Percentiles rank a stretch among this genome's conserved stretches.
These are phyloP conservation scores for Drosophila orena DNA, from an alignment of 1,140 invertebrate genomes.

Conservation along the genomic window DNA sequence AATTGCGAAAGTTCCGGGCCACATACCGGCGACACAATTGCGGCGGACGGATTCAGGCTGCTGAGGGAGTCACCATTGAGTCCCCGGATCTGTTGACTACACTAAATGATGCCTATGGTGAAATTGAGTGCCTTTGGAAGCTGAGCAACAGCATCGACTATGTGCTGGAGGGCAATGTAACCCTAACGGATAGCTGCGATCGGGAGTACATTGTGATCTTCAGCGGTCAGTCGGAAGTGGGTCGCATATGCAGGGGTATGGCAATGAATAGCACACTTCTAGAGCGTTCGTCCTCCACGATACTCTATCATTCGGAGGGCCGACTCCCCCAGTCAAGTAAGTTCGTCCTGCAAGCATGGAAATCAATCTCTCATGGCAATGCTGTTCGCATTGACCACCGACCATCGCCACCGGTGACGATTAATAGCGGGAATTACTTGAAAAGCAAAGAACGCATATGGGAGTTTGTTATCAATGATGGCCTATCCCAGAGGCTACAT, in stretches of 20 bases:
- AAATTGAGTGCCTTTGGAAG: constrained; percentile 60
- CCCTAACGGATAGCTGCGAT: constrained; percentile 62
- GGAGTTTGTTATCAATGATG: constrained; percentile 88
- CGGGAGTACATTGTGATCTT: constrained; percentile 56
- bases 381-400: constrained; percentile 12
- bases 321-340: constrained; percentile 10
- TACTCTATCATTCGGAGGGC: constrained; percentile 56
- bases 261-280: constrained; percentile 23
- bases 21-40: constrained; percentile 55
- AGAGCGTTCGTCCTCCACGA: neutral
- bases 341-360: constrained; percentile 23
- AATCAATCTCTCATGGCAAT: neutral
- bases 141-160: constrained; percentile 17
- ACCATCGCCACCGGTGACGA: constrained; percentile 12
- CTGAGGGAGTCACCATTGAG: constrained; percentile 28
- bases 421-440: constrained; percentile 46
- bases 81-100: constrained; percentile 11
- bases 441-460: constrained; percentile 91
- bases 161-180: constrained; percentile 45
- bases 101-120: constrained; percentile 17
- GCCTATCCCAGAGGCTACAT: constrained; percentile 88
- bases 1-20: constrained; percentile 27
- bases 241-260: constrained; percentile 45
- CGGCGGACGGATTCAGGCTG: constrained; percentile 37
- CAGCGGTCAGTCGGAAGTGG: neutral